phyloP scores from a whole-genome alignment of 2,797 vertebrate species.

The Vespertilio murinus region DNA sequence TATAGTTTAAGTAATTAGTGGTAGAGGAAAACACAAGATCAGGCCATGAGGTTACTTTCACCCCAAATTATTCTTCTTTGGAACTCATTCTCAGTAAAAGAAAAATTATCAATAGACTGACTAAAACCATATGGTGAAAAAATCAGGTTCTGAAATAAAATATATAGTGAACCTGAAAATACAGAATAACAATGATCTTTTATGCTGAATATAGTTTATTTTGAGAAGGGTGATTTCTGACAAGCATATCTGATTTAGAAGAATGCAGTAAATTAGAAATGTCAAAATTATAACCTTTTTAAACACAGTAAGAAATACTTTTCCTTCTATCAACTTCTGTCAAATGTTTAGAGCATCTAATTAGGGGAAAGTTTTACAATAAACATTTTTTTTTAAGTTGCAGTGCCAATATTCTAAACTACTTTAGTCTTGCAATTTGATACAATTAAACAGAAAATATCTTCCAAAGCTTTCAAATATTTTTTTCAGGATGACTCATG shows the following conservation, averaged over 20 bases:
- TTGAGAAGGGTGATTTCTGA: conserved; percentile 1
- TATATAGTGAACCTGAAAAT: background rate
- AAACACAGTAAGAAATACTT: background rate
- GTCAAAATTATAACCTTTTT: conserved; percentile 20
- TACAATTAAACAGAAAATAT: background rate
- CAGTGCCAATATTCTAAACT: background rate
- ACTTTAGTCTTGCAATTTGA: background rate
- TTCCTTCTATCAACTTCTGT: background rate
- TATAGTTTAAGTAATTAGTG: background rate
- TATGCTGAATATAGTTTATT: conserved; percentile 28
- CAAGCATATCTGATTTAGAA: background rate
- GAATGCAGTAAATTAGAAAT: background rate
- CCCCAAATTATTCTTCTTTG: background rate
- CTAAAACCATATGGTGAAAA: background rate
- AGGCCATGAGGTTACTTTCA: background rate
- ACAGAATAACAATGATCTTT: background rate
- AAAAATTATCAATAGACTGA: conserved; percentile 36
- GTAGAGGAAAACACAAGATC: background rate
- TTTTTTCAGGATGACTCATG: background rate
- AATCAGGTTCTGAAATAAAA: conserved; percentile 24
- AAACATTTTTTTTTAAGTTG: background rate
- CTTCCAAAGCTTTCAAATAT: background rate
- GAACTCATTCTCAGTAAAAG: conserved; percentile 10
- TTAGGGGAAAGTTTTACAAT: background rate
- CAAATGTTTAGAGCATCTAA: background rate